A percentile compares a stretch with the other conserved stretches of the same genome.
phyloP scores from a whole-genome alignment of 1,140 invertebrate species.

The Trichomalopsis sarcophagae region DNA sequence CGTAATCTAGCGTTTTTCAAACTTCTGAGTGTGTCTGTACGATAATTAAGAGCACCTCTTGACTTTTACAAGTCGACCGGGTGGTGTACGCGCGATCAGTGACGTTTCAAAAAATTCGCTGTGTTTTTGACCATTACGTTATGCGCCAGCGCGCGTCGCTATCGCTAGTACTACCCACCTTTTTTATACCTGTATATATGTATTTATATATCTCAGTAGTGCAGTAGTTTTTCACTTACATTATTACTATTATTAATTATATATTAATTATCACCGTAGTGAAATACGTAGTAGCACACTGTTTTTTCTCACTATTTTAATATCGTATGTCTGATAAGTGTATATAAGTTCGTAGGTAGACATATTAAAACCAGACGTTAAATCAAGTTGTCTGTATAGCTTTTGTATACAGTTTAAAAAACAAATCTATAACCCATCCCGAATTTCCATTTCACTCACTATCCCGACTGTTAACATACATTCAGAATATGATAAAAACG shows the following conservation, averaged over 20 bases:
- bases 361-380: conserved; percentile 18
- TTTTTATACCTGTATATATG: not conserved
- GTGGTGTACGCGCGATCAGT: conserved; percentile 23
- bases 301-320: conserved; percentile 14
- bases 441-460: not conserved
- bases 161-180: conserved; percentile 30
- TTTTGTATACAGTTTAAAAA: not conserved
- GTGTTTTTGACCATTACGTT: too few species aligned
- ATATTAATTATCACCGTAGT: not conserved
- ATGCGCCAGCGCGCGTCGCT: not conserved
- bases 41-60: not conserved
- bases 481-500: conserved; percentile 54
- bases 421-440: not conserved
- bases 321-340: not conserved
- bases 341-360: conserved; percentile 37
- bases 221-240: not conserved
- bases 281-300: conserved; percentile 1
- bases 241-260: not conserved
- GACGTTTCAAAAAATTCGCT: not conserved
- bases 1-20: not conserved
- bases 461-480: not conserved
- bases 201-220: not conserved
- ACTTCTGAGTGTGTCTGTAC: conserved; percentile 18
- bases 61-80: not conserved
- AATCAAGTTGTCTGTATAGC: not conserved